Conservation (phyloP, 2,888 invertebrate species). For the Petrolisthes manimaculis region DNA sequence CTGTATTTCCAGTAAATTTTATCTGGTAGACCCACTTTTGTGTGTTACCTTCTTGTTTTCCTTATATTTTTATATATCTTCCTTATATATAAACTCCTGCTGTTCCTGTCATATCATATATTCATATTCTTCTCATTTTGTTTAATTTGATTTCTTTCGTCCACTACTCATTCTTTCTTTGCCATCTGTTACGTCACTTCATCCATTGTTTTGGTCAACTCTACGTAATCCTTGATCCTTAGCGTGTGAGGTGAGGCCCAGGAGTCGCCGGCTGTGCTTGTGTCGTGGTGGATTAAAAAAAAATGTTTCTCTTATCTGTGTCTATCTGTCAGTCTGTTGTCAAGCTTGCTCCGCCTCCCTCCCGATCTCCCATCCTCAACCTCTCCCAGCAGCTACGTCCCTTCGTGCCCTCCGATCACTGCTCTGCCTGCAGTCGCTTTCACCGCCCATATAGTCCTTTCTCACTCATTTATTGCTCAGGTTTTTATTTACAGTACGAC, state of each 20-base stretch:
- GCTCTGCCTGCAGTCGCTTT: neutral
- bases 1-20: too few species aligned
- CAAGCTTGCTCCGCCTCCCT: neutral
- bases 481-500: neutral
- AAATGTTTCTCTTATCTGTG: constrained; percentile 11
- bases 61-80: too few species aligned
- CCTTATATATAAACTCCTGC: too few species aligned
- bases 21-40: too few species aligned
- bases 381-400: neutral
- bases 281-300: neutral
- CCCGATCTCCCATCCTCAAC: neutral
- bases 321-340: constrained; percentile 6
- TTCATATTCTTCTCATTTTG: too few species aligned
- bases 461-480: neutral
- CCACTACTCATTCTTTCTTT: too few species aligned
- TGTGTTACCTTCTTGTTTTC: too few species aligned
- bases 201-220: too few species aligned
- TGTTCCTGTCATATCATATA: too few species aligned
- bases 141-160: too few species aligned
- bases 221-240: neutral
- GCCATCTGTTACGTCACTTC: too few species aligned
- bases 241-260: neutral
- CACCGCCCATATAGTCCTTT: neutral
- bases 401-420: neutral
- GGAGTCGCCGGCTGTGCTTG: constrained; percentile 3